A percentile compares a stretch with the other conserved stretches of the same genome.
phyloP scores from a whole-genome alignment of 2,888 invertebrate species.

The Drosophila rubida region DNA sequence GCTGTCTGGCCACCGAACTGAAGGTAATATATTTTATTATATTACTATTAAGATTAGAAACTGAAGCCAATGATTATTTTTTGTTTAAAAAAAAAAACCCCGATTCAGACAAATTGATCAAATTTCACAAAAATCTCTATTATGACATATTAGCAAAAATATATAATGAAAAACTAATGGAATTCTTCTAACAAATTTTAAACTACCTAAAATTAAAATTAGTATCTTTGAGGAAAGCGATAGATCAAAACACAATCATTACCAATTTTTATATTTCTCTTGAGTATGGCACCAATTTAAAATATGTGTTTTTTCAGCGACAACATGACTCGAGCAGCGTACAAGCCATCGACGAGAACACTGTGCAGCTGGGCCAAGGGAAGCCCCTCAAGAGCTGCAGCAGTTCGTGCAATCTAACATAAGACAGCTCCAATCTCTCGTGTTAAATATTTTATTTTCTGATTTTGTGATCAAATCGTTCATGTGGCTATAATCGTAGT shows the following conservation, averaged over 20 bases:
- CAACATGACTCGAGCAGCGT: slow-evolving; percentile 89
- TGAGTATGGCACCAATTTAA: no score
- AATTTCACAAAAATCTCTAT: no score
- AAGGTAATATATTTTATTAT: no score
- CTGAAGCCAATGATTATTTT: no score
- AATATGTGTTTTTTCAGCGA: slow-evolving; percentile 86
- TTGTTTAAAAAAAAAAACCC: no score
- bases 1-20: slow-evolving; percentile 93
- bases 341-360: slow-evolving; percentile 87
- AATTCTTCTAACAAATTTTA: background rate
- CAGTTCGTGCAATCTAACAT: slow-evolving; percentile 86
- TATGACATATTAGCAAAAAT: no score
- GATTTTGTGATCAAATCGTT: slow-evolving; percentile 68
- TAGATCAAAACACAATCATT: background rate
- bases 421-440: slow-evolving; percentile 38
- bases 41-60: background rate
- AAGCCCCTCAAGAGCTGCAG: slow-evolving; percentile 88
- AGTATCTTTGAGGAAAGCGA: no score
- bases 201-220: background rate
- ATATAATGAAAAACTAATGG: no score
- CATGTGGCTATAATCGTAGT: slow-evolving; percentile 73
- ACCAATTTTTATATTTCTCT: no score
- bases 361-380: slow-evolving; percentile 89
- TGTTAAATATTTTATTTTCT: slow-evolving; percentile 28
- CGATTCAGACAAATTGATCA: no score